A percentile compares a stretch with the other conserved stretches of the same genome.
phyloP scores from a whole-genome alignment of 2,113 vertebrate species.

The Tragelaphus scriptus region DNA sequence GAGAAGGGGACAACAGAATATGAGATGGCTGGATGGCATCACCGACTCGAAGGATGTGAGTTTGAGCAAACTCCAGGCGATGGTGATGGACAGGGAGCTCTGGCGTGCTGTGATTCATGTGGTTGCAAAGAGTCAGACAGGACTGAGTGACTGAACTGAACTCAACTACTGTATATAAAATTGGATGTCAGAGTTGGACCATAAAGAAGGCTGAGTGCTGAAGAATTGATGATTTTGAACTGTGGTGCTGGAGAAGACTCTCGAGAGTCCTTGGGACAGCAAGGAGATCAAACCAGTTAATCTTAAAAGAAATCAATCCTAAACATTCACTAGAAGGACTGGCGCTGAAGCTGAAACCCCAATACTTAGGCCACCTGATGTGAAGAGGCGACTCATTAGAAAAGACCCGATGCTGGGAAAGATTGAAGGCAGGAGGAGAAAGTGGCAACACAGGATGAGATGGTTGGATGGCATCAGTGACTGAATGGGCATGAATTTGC shows the following conservation, averaged over 20 bases:
- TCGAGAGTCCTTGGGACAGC: not conserved
- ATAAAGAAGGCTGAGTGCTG: not conserved
- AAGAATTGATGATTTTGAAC: not conserved
- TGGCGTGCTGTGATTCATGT: no score
- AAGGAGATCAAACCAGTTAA: not conserved
- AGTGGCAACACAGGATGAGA: not conserved
- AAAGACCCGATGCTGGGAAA: not conserved
- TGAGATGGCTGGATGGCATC: no score
- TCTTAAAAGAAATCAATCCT: not conserved
- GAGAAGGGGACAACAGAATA: no score
- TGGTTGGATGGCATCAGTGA: not conserved
- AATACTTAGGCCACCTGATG: not conserved
- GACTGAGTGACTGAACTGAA: no score
- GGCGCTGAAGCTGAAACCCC: not conserved
- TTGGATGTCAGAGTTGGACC: not conserved
- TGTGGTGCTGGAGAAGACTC: not conserved
- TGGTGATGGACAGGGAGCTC: no score
- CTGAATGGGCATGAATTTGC: not conserved
- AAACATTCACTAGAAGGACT: not conserved
- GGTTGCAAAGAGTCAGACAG: no score
- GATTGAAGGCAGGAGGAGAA: not conserved
- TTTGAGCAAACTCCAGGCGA: no score
- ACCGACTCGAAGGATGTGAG: no score
- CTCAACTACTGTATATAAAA: not conserved
- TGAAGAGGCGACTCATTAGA: accelerated